Evolutionary conservation across 2,888 invertebrate genomes (phyloP).

Genomic region (Sphaerophoria taeniata): DNA sequence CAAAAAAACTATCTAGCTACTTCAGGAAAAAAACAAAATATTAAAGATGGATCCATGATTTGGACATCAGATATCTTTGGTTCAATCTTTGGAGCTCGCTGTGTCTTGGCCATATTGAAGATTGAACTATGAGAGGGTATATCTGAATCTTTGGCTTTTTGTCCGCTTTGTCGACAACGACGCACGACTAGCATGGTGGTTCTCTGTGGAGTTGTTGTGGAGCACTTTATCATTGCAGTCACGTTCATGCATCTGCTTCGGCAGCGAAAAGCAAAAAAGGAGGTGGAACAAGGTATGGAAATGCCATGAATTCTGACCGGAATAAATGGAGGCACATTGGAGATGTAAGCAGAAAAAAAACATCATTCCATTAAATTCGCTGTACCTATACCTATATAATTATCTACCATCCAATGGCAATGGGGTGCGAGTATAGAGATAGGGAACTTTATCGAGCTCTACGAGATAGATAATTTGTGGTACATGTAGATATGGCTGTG

Average conservation of each 20-base stretch:
- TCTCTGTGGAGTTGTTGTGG: slow-evolving; percentile 9
- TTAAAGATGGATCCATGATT: slow-evolving; percentile 73
- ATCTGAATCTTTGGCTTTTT: slow-evolving; percentile 31
- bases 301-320: slow-evolving; percentile 67
- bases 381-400: background rate
- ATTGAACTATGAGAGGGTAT: slow-evolving; percentile 13
- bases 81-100: background rate
- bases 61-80: slow-evolving; percentile 59
- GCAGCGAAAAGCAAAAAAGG: slow-evolving; percentile 61
- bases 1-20: slow-evolving; percentile 65
- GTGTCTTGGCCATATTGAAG: background rate
- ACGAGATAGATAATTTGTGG: background rate
- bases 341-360: slow-evolving; percentile 25
- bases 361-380: slow-evolving; percentile 45
- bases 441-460: background rate
- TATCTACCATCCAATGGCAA: slow-evolving; percentile 37
- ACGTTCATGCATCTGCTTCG: slow-evolving; percentile 77
- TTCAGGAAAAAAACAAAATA: slow-evolving; percentile 53
- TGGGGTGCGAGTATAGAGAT: background rate
- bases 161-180: background rate
- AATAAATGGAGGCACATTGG: slow-evolving; percentile 61
- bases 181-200: background rate
- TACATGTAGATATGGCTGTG: background rate
- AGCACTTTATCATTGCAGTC: slow-evolving; percentile 80
- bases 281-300: slow-evolving; percentile 71